phyloP scores from a whole-genome alignment of 23 tunicate genomes.

The Ciona savignyi region DNA sequence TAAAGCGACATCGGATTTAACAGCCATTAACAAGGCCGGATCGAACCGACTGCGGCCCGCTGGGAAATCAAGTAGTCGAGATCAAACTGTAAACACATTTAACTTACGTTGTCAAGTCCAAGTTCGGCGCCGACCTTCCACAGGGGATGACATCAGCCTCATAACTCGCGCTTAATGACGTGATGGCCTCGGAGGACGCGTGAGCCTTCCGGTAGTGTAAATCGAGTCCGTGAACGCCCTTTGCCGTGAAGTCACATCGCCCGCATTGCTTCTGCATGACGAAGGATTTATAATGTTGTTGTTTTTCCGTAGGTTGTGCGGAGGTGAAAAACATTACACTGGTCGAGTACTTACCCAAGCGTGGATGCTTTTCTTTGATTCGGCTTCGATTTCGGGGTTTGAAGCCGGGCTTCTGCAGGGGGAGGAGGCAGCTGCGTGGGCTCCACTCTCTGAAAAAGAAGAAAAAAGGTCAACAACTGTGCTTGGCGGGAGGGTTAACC shows the following conservation, averaged over 20 bases:
- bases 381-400: conserved; percentile 20
- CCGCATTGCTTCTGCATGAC: conserved; percentile 58
- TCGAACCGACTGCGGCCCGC: no score
- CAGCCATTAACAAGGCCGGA: no score
- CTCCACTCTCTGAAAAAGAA: not conserved
- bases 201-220: conserved; percentile 66
- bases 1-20: no score
- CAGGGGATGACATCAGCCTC: conserved; percentile 13
- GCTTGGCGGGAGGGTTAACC: no score
- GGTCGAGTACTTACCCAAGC: conserved; percentile 64
- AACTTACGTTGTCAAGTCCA: conserved; percentile 9
- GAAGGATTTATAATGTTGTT: not conserved
- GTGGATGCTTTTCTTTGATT: conserved; percentile 46
- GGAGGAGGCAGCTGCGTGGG: conserved; percentile 8
- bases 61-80: no score
- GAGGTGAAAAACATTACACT: no score
- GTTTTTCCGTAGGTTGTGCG: not conserved
- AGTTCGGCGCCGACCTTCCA: conserved; percentile 17
- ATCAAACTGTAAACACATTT: not conserved
- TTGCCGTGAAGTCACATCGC: conserved; percentile 65
- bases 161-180: conserved; percentile 19
- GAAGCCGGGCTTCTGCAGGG: conserved; percentile 31
- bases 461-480: not conserved
- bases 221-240: conserved; percentile 81
- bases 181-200: conserved; percentile 18